These are phyloP conservation scores for Hylaeus anthracinus DNA, from an alignment of 1,140 invertebrate genomes.

Conservation along the genomic window DNA sequence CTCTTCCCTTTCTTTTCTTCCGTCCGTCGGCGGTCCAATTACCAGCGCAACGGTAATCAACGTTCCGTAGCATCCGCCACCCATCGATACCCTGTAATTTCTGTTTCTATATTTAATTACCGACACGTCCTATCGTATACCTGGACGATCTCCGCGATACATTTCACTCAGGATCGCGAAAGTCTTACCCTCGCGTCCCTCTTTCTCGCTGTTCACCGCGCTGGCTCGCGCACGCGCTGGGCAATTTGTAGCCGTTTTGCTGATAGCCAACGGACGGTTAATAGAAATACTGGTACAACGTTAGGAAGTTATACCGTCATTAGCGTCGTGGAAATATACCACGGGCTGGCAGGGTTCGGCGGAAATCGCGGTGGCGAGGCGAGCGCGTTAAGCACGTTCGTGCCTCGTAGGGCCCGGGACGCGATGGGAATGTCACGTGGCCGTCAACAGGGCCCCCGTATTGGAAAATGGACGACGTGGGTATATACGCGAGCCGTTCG, in stretches of 20 bases:
- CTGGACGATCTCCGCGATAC: neutral
- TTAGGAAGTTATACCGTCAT: conserved; percentile 64
- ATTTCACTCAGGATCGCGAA: conserved; percentile 10
- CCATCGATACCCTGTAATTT: conserved; percentile 37
- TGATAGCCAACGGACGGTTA: conserved; percentile 45
- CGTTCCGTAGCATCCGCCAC: conserved; percentile 2
- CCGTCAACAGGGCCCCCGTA: conserved; percentile 22
- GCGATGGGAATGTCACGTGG: conserved; percentile 53
- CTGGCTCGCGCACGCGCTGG: neutral
- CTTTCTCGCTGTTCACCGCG: neutral
- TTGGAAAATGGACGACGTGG: conserved; percentile 40
- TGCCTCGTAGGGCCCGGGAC: conserved; percentile 16
- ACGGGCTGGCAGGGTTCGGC: conserved; percentile 11
- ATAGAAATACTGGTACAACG: conserved; percentile 39
- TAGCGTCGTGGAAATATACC: conserved; percentile 56
- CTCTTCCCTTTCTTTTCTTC: conserved; percentile 32
- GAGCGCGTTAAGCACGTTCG: conserved; percentile 39
- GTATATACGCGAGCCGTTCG: conserved; percentile 37
- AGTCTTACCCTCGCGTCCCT: neutral
- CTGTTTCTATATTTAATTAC: conserved; percentile 44
- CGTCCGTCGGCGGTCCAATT: conserved; percentile 26
- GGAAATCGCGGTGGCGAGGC: conserved; percentile 10
- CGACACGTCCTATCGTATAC: conserved; percentile 10
- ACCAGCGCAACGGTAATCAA: conserved; percentile 30
- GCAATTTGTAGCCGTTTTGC: conserved; percentile 67